Percentiles rank a stretch among this genome's conserved stretches.
These are phyloP conservation scores for Druceiella hillmani DNA, from an alignment of 2,888 invertebrate genomes.

Conservation along the genomic window DNA sequence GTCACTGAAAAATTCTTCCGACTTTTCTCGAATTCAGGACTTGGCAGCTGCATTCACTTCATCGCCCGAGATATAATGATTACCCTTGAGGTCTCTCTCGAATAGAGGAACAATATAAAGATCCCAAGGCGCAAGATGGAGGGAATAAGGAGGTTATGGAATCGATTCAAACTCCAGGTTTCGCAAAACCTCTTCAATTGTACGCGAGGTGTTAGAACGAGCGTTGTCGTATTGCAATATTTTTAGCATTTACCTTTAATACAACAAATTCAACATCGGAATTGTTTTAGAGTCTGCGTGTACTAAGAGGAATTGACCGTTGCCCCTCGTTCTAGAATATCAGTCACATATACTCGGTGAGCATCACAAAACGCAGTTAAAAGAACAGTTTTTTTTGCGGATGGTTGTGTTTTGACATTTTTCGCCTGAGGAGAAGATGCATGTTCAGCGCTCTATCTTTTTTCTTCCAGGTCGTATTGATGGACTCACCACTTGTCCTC, in stretches of 20 bases:
- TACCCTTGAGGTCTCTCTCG: slow-evolving; percentile 1
- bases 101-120: not conserved
- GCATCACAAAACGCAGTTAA: too few relatives aligned
- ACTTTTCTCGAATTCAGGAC: slow-evolving; percentile 1
- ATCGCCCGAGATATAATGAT: not conserved
- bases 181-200: not conserved
- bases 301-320: too few relatives aligned
- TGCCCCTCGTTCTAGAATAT: too few relatives aligned
- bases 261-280: not conserved
- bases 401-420: too few relatives aligned
- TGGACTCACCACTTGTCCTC: too few relatives aligned
- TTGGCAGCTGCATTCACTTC: too few relatives aligned
- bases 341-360: too few relatives aligned
- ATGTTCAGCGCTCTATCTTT: too few relatives aligned
- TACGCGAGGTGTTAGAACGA: too few relatives aligned
- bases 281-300: not conserved
- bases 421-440: too few relatives aligned
- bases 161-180: slow-evolving; percentile 1
- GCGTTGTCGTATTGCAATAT: not conserved
- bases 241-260: not conserved
- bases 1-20: slow-evolving; percentile 1
- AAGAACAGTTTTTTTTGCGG: too few relatives aligned
- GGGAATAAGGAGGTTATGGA: slow-evolving; percentile 1
- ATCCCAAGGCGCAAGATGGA: not conserved
- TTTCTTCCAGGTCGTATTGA: too few relatives aligned